Conservation (phyloP, 2,113 vertebrate species). For the Callorhinus ursinus region DNA sequence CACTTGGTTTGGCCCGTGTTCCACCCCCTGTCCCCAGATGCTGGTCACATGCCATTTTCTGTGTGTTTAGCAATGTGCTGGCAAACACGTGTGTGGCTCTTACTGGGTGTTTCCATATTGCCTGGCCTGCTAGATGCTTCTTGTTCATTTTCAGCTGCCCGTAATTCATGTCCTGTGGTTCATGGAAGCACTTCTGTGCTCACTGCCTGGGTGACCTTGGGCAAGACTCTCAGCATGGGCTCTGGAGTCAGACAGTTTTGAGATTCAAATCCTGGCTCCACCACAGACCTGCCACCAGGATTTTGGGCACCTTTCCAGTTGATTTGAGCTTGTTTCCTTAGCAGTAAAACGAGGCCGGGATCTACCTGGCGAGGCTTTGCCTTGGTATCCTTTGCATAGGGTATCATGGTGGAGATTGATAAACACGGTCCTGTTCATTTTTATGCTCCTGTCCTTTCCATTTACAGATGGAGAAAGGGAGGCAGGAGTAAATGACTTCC, state of each 20-base stretch:
- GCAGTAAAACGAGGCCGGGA: not conserved
- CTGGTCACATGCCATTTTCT: not conserved
- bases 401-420: not conserved
- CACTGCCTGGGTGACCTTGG: not conserved
- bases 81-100: not conserved
- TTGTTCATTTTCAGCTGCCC: not conserved
- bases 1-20: slow-evolving; percentile 55
- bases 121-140: not conserved
- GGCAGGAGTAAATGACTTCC: not conserved
- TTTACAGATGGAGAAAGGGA: not conserved
- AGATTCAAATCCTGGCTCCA: not conserved
- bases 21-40: not conserved
- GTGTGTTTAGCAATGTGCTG: not conserved
- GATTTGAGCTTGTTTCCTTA: not conserved
- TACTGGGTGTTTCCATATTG: not conserved
- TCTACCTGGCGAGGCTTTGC: not conserved
- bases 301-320: not conserved
- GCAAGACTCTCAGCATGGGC: not conserved
- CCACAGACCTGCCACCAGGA: not conserved
- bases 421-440: not conserved
- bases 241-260: not conserved
- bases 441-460: not conserved
- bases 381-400: not conserved
- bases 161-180: not conserved
- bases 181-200: not conserved